Conservation (phyloP, 2,888 invertebrate genomes). For the Apamea epomidion region DNA sequence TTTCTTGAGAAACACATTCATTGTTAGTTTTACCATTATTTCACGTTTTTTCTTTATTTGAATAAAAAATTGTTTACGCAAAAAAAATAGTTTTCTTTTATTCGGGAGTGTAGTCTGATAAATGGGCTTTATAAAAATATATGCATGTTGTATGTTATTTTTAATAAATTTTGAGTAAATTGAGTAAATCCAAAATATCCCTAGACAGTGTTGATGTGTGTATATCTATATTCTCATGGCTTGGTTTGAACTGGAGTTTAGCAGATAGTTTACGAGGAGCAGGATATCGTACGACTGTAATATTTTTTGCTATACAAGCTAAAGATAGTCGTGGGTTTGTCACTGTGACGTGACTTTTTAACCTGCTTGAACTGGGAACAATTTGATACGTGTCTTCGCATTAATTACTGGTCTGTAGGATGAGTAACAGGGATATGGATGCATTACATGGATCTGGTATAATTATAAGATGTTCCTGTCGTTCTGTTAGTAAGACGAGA, state of each 20-base stretch:
- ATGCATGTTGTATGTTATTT: too few species aligned
- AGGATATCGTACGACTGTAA: conserved; percentile 3
- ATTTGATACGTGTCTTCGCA: conserved; percentile 20
- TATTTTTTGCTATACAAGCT: neutral
- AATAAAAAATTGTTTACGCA: too few species aligned
- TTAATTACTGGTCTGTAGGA: conserved; percentile 12
- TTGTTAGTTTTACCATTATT: too few species aligned
- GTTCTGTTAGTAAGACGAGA: neutral
- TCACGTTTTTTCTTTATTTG: too few species aligned
- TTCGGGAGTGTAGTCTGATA: too few species aligned
- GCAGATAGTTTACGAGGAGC: conserved; percentile 35
- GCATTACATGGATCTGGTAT: conserved; percentile 2
- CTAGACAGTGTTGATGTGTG: too few species aligned
- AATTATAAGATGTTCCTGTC: conserved; percentile 11
- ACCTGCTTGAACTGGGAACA: neutral
- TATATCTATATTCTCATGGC: conserved; percentile 25
- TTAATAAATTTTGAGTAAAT: too few species aligned
- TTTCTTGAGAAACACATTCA: too few species aligned
- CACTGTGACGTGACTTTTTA: neutral
- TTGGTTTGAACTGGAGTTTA: conserved; percentile 60
- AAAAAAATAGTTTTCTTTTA: too few species aligned
- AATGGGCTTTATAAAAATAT: too few species aligned
- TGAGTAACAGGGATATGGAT: neutral
- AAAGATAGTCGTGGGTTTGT: neutral
- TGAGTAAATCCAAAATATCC: too few species aligned